Evolutionary conservation across 2,113 vertebrate species (phyloP).

Genomic region (Gracilinanus agilis): DNA sequence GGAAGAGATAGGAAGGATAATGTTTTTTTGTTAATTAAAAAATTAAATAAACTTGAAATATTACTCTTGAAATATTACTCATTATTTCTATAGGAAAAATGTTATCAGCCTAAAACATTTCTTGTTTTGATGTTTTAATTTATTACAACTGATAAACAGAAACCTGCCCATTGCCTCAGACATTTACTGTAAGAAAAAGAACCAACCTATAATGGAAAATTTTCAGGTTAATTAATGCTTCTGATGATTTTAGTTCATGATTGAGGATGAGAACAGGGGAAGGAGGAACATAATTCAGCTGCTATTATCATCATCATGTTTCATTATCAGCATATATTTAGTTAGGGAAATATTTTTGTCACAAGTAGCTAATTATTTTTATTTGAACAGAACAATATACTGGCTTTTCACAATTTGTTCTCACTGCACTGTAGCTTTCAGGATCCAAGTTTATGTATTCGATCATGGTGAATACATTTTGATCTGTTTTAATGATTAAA

Average conservation of each 20-base stretch:
- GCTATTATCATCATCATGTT: conserved; percentile 9
- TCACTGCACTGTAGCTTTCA: background rate
- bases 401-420: background rate
- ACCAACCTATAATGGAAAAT: background rate
- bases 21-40: background rate
- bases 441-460: background rate
- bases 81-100: background rate
- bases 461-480: background rate
- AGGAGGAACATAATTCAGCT: conserved; percentile 3
- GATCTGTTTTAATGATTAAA: background rate
- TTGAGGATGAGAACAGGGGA: conserved; percentile 7
- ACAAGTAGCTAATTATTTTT: background rate
- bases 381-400: background rate
- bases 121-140: background rate
- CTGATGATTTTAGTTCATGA: background rate
- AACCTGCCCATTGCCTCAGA: background rate
- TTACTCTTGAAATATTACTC: background rate
- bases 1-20: background rate
- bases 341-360: background rate
- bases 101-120: background rate
- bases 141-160: background rate
- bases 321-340: conserved; percentile 1
- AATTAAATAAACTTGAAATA: background rate
- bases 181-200: background rate
- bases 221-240: conserved; percentile 9